Evolutionary conservation across 1,140 invertebrate genomes (phyloP).

Genomic region (Drosophila sp.): DNA sequence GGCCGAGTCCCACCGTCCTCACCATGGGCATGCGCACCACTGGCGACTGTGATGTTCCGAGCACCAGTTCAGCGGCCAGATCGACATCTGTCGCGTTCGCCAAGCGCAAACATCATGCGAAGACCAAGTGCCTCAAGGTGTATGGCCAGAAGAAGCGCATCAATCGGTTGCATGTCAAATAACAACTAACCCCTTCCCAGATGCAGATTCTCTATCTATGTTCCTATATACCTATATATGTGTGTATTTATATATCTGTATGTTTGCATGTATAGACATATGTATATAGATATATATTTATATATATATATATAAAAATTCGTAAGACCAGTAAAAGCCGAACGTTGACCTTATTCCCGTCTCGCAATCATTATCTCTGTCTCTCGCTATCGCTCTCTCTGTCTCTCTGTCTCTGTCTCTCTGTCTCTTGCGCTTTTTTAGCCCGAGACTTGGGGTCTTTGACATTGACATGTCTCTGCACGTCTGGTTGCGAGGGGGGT

Average conservation of each 20-base stretch:
- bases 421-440: background rate
- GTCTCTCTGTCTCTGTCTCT: background rate
- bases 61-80: conserved; percentile 20
- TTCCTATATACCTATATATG: background rate
- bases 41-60: background rate
- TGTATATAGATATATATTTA: background rate
- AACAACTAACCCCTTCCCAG: background rate
- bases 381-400: background rate
- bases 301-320: background rate
- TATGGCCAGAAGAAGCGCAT: conserved; percentile 25
- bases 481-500: background rate
- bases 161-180: conserved; percentile 6
- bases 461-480: background rate
- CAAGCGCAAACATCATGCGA: background rate
- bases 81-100: background rate
- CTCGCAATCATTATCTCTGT: conserved; percentile 4
- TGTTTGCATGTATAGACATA: conserved; percentile 1
- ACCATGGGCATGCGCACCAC: conserved; percentile 39
- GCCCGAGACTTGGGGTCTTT: conserved; percentile 8
- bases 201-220: background rate
- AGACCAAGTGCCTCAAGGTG: conserved; percentile 7
- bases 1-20: conserved; percentile 47
- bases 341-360: conserved; percentile 6
- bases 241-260: background rate
- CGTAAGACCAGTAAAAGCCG: conserved; percentile 12